Conservation (phyloP, 2,888 invertebrate species). For the Drosophila cognata region DNA sequence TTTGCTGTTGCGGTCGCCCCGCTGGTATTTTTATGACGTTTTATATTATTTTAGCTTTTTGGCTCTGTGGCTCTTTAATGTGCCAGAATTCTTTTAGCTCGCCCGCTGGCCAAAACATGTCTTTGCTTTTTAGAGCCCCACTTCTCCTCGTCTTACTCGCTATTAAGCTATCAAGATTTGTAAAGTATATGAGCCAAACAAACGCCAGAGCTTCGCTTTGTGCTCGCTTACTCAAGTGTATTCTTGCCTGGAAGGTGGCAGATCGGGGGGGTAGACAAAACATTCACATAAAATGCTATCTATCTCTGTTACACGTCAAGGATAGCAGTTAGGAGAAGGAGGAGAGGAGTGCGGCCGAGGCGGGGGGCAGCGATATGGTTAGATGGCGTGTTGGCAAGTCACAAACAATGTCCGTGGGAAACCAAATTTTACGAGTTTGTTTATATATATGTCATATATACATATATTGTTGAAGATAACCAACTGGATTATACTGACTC, state of each 20-base stretch:
- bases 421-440: slow-evolving; percentile 52
- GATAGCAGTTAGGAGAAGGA: slow-evolving; percentile 7
- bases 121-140: slow-evolving; percentile 64
- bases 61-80: slow-evolving; percentile 61
- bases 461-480: slow-evolving; percentile 29
- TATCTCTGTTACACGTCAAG: slow-evolving; percentile 74
- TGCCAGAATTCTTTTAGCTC: slow-evolving; percentile 56
- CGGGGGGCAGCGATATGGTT: slow-evolving; percentile 32
- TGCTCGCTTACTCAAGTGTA: slow-evolving; percentile 57
- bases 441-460: slow-evolving; percentile 27
- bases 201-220: slow-evolving; percentile 58
- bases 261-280: slow-evolving; percentile 4
- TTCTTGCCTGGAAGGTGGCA: slow-evolving; percentile 15
- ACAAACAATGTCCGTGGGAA: slow-evolving; percentile 46
- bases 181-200: slow-evolving; percentile 82
- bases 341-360: not conserved
- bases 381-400: slow-evolving; percentile 53
- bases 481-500: slow-evolving; percentile 27
- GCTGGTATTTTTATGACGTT: slow-evolving; percentile 76
- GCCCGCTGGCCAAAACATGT: slow-evolving; percentile 78
- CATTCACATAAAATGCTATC: slow-evolving; percentile 69
- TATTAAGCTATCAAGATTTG: slow-evolving; percentile 82
- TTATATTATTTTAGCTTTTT: slow-evolving; percentile 69
- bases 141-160: slow-evolving; percentile 40
- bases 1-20: slow-evolving; percentile 48